A percentile compares a stretch with the other conserved stretches of the same genome.
These are phyloP conservation scores for Agriopis aurantiaria DNA, from an alignment of 2,888 invertebrate species.

Conservation along the genomic window DNA sequence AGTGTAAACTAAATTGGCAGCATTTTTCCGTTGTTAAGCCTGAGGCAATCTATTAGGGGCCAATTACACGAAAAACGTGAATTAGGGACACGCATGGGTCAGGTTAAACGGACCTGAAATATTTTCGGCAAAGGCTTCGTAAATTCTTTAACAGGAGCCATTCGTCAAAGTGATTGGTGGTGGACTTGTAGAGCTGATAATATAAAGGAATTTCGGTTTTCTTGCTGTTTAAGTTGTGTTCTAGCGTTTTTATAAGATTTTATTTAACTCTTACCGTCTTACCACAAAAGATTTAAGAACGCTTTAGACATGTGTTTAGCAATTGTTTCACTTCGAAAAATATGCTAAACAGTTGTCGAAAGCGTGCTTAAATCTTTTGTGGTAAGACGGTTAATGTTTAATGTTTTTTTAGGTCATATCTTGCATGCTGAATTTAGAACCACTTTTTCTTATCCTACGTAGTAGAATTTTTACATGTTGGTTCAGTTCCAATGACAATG, in stretches of 20 bases:
- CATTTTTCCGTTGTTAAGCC: constrained; percentile 50
- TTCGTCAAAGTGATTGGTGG: constrained; percentile 50
- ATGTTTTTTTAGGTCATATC: too few relatives aligned
- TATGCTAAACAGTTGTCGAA: too few relatives aligned
- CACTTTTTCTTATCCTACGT: too few relatives aligned
- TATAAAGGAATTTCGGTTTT: constrained; percentile 23
- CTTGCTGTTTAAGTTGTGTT: constrained; percentile 1
- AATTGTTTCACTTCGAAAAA: too few relatives aligned
- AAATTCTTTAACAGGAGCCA: constrained; percentile 58
- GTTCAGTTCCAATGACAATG: too few relatives aligned
- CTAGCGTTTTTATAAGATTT: background rate
- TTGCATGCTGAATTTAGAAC: too few relatives aligned
- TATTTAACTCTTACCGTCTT: too few relatives aligned
- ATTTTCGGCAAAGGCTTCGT: constrained; percentile 61
- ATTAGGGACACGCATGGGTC: constrained; percentile 63
- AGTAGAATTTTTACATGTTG: too few relatives aligned
- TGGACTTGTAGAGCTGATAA: constrained; percentile 29
- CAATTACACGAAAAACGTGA: constrained; percentile 64
- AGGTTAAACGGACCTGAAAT: constrained; percentile 39
- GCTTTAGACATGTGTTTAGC: too few relatives aligned
- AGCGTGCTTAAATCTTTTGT: too few relatives aligned
- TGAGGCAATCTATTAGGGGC: constrained; percentile 66
- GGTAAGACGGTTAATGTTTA: too few relatives aligned
- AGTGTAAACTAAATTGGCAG: constrained; percentile 42
- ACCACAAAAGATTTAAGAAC: too few relatives aligned